These are phyloP conservation scores for Stenolophus ochropezus DNA, from an alignment of 2,888 invertebrate species.

Conservation along the genomic window DNA sequence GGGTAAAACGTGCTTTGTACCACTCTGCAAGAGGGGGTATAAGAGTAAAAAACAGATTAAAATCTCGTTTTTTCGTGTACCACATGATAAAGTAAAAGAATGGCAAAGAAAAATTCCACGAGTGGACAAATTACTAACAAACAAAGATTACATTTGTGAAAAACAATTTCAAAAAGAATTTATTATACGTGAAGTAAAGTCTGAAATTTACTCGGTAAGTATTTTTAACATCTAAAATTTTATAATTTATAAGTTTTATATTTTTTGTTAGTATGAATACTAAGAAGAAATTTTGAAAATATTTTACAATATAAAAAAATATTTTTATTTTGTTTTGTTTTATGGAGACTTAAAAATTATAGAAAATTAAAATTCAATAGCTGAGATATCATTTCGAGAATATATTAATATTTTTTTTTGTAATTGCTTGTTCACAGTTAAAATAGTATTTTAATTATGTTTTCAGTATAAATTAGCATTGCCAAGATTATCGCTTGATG, in stretches of 20 bases:
- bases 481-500: background rate
- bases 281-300: background rate
- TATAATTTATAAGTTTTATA: too few relatives aligned
- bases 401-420: too few relatives aligned
- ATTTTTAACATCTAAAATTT: background rate
- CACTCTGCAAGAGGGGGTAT: background rate
- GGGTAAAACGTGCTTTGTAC: too few relatives aligned
- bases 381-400: too few relatives aligned
- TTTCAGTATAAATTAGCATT: background rate
- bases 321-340: too few relatives aligned
- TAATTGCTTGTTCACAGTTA: too few relatives aligned
- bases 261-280: background rate
- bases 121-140: background rate
- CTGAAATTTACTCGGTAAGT: constrained; percentile 6
- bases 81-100: background rate
- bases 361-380: too few relatives aligned
- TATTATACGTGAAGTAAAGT: background rate
- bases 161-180: background rate
- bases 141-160: background rate
- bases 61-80: background rate
- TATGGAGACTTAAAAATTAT: too few relatives aligned
- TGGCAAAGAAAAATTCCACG: background rate
- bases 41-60: background rate
- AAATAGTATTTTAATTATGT: too few relatives aligned
- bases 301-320: background rate